Conservation (phyloP, 2,888 invertebrate genomes). For the Hydropsyche betteni region DNA sequence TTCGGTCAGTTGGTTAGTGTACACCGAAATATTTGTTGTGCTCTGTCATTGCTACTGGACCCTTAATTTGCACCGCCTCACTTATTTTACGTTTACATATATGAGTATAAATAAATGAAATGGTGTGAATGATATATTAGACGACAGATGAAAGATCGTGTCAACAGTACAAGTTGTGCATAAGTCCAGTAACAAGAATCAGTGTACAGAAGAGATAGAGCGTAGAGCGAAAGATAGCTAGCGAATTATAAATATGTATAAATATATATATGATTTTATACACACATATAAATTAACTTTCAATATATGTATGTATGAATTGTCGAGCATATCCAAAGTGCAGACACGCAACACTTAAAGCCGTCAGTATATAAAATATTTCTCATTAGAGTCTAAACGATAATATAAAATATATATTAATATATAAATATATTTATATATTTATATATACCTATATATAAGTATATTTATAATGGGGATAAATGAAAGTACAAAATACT, state of each 20-base stretch:
- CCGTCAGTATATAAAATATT: constrained; percentile 59
- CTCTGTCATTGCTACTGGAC: constrained; percentile 69
- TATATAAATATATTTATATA: constrained; percentile 13
- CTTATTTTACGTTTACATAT: neutral
- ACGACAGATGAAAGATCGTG: constrained; percentile 10
- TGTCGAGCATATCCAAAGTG: constrained; percentile 67
- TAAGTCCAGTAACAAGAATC: constrained; percentile 50
- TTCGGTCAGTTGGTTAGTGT: constrained; percentile 59
- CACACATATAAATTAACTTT: constrained; percentile 44
- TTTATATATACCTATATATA: neutral
- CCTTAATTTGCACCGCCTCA: constrained; percentile 49
- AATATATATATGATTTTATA: constrained; percentile 43
- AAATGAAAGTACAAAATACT: constrained; percentile 42
- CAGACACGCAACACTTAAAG: constrained; percentile 71
- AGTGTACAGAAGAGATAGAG: constrained; percentile 52
- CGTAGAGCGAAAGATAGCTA: constrained; percentile 52
- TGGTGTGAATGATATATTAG: neutral
- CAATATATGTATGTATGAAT: constrained; percentile 19
- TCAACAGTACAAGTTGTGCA: constrained; percentile 36
- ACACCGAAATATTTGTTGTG: constrained; percentile 67
- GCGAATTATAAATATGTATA: constrained; percentile 48
- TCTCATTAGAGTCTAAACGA: constrained; percentile 43
- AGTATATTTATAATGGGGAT: constrained; percentile 16
- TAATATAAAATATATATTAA: constrained; percentile 38
- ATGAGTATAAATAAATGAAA: neutral